phyloP scores from a whole-genome alignment of 2,888 invertebrate genomes.

The Caenorhabditis sulstoni region DNA sequence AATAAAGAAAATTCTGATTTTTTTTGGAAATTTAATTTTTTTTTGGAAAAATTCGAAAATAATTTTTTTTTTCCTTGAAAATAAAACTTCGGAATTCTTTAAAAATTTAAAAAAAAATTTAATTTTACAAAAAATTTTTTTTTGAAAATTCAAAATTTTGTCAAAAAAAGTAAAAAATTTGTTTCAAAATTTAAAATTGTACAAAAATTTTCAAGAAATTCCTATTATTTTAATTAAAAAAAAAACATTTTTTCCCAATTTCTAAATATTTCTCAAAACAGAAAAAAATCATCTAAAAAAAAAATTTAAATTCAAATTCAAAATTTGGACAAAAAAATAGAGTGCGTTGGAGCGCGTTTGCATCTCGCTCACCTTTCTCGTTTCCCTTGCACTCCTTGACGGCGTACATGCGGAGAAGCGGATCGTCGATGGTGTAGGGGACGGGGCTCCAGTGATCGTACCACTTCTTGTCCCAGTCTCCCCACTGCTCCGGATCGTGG shows the following conservation, averaged over 20 bases:
- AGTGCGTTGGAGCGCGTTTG: too few species aligned
- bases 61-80: too few species aligned
- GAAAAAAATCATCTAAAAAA: too few species aligned
- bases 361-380: too few species aligned
- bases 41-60: too few species aligned
- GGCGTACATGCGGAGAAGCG: constrained; percentile 74
- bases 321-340: too few species aligned
- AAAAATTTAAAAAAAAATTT: neutral
- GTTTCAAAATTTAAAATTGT: neutral
- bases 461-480: constrained; percentile 65
- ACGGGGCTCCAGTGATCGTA: constrained; percentile 70
- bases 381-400: constrained; percentile 64
- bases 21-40: too few species aligned
- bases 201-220: neutral
- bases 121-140: neutral
- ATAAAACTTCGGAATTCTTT: too few species aligned
- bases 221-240: neutral
- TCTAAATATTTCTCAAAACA: too few species aligned
- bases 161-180: neutral
- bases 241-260: neutral
- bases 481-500: constrained; percentile 65
- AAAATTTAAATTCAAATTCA: too few species aligned
- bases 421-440: constrained; percentile 73
- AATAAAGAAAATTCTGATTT: neutral
- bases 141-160: neutral